Conservation (phyloP, 2,113 vertebrate species). For the Strix uralensis region DNA sequence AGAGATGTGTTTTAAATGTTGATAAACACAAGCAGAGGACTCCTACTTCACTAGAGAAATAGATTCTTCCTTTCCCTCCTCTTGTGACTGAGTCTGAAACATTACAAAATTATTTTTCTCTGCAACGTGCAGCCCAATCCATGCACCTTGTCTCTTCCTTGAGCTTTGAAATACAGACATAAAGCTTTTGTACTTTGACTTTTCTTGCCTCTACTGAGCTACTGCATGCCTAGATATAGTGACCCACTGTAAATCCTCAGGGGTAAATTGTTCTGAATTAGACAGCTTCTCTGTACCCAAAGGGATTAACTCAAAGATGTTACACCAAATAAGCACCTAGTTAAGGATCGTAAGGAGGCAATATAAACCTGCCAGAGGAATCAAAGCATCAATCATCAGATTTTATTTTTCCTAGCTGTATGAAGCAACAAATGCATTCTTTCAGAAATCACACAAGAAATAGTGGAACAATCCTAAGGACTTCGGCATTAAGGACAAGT, state of each 20-base stretch:
- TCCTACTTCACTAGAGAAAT: neutral
- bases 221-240: neutral
- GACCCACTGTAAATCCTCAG: neutral
- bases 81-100: neutral
- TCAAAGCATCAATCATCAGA: neutral
- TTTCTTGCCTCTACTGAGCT: neutral
- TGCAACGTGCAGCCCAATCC: neutral
- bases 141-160: neutral
- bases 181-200: neutral
- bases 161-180: neutral
- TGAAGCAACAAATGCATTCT: neutral
- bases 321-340: neutral
- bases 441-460: neutral
- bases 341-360: neutral
- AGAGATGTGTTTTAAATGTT: neutral
- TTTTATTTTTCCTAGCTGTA: neutral
- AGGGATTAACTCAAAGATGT: neutral
- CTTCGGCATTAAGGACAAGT: neutral
- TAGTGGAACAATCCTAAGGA: neutral
- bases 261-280: neutral
- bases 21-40: conserved; percentile 23
- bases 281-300: no score
- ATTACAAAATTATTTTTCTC: neutral
- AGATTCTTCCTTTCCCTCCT: neutral
- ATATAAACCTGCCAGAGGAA: neutral